These are phyloP conservation scores for Chloropsis cyanopogon DNA, from an alignment of 2,113 vertebrate species.

Conservation along the genomic window DNA sequence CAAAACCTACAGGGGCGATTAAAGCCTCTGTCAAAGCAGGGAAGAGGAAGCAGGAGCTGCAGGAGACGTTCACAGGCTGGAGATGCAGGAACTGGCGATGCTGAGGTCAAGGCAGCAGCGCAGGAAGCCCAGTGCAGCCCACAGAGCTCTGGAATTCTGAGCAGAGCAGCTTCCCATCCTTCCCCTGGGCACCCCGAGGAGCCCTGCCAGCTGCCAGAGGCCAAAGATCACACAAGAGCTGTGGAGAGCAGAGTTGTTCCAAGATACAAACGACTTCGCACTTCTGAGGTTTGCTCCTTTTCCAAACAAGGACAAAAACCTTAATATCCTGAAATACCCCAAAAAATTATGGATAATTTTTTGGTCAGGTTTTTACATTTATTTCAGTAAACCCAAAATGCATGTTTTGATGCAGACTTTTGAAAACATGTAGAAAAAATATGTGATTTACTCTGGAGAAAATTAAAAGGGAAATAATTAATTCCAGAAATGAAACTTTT, in stretches of 20 bases:
- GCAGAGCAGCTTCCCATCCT: background rate
- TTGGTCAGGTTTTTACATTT: background rate
- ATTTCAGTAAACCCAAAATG: background rate
- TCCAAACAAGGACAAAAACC: background rate
- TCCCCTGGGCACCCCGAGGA: background rate
- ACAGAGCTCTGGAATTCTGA: background rate
- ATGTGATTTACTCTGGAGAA: background rate
- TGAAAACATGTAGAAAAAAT: background rate
- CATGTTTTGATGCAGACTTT: background rate
- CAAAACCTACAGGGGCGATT: background rate
- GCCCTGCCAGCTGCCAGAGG: background rate
- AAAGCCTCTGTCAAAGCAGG: background rate
- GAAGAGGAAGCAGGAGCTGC: background rate
- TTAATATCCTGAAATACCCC: background rate
- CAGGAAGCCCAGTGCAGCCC: background rate
- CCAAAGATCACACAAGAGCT: conserved; percentile 8
- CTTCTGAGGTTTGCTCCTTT: background rate
- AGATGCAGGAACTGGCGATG: background rate
- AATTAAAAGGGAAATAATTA: background rate
- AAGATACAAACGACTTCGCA: background rate
- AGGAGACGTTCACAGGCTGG: background rate
- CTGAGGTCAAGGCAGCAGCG: background rate
- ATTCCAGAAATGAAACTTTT: background rate
- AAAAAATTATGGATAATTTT: background rate
- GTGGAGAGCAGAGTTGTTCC: background rate